Evolutionary conservation across 2,888 invertebrate genomes (phyloP).

Genomic region (Hyposoter didymator): DNA sequence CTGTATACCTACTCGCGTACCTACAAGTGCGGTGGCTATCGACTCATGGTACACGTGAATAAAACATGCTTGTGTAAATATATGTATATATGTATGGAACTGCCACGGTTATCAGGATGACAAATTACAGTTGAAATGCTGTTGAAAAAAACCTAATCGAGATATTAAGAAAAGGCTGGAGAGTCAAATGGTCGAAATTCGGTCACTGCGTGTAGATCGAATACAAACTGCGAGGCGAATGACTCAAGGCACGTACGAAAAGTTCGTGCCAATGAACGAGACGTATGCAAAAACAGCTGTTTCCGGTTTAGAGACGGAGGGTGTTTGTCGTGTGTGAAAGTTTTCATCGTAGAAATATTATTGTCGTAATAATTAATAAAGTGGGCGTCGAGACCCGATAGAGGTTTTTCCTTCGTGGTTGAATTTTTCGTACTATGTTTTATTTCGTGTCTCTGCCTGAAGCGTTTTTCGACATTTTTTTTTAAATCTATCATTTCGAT

Average conservation of each 20-base stretch:
- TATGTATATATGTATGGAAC: background rate
- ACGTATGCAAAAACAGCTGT: background rate
- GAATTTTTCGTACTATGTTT: background rate
- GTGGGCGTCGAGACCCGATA: background rate
- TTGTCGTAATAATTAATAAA: background rate
- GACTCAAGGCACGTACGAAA: background rate
- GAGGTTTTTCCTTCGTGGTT: background rate
- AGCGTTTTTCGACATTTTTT: background rate
- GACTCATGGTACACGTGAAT: constrained; percentile 22
- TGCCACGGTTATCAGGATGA: constrained; percentile 11
- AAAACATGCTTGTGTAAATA: background rate
- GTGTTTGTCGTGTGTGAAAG: background rate
- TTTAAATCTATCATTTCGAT: background rate
- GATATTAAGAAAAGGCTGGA: background rate
- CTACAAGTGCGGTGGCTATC: constrained; percentile 61
- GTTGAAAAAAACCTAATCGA: background rate
- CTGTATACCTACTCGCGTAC: constrained; percentile 70
- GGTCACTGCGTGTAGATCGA: background rate
- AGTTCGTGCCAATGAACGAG: background rate
- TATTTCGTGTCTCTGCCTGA: background rate
- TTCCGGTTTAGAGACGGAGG: background rate
- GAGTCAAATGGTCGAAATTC: background rate
- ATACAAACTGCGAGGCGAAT: background rate
- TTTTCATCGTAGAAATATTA: background rate
- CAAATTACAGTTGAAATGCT: background rate